These are phyloP conservation scores for Zelleria hepariella DNA, from an alignment of 2,888 invertebrate species.

Conservation along the genomic window DNA sequence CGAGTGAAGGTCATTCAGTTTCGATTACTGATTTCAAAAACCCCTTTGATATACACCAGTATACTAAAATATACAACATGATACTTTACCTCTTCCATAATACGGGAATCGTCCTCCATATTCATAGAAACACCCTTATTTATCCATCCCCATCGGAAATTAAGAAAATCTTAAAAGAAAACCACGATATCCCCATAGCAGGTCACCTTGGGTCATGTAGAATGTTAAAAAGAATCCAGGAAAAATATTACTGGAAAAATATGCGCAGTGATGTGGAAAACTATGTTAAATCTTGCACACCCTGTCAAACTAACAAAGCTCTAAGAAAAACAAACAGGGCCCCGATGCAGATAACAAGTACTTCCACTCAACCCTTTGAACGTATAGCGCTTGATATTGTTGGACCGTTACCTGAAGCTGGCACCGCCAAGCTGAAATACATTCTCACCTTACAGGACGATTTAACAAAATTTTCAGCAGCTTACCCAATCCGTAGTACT, in stretches of 20 bases:
- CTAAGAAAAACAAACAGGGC: slow-evolving; percentile 12
- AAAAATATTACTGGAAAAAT: slow-evolving; percentile 22
- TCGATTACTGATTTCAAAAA: neutral
- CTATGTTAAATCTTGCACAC: neutral
- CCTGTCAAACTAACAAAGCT: neutral
- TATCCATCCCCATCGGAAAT: neutral
- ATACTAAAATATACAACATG: neutral
- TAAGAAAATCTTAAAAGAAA: neutral
- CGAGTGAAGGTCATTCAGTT: neutral
- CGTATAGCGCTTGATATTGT: slow-evolving; percentile 21
- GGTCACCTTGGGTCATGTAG: slow-evolving; percentile 9
- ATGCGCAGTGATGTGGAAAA: slow-evolving; percentile 25
- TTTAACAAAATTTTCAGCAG: slow-evolving; percentile 17
- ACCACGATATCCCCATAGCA: neutral
- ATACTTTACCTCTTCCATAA: neutral
- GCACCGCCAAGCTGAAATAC: slow-evolving; percentile 12
- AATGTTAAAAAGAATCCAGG: slow-evolving; percentile 12
- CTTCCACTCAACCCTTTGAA: slow-evolving; percentile 20
- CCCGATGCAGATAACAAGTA: slow-evolving; percentile 25
- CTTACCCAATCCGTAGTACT: slow-evolving; percentile 15
- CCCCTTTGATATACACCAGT: neutral
- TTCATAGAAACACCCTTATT: neutral
- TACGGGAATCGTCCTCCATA: neutral
- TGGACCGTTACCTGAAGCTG: slow-evolving; percentile 17
- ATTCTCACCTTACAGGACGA: slow-evolving; percentile 20